Evolutionary conservation across 2,888 invertebrate species (phyloP), one percentile per base, ranked within the genome.

Genomic region (Nasonovia ribisnigri): DNA sequence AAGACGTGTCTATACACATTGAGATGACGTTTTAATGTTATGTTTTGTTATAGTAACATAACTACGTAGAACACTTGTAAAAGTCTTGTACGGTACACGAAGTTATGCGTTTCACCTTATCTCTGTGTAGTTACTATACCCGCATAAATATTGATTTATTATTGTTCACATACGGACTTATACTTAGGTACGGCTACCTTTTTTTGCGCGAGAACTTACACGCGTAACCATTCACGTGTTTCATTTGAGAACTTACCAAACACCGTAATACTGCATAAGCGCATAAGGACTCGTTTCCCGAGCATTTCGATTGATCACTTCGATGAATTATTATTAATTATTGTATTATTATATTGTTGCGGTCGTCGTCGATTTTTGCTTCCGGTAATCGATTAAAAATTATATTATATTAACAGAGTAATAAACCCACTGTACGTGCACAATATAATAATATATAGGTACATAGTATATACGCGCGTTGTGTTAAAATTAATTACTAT

Each of bases 401-500:
- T 6, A 36, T 51, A 46, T 46, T 46, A 51, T 77, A 77, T 77
- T 77, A 36, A 77, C 36, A 77, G 20, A 77, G 20, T 77, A 77
- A 77, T 77, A 77, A 77, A 77, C 77, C 36, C 36, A 36, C 36
- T 36, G 8, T 77, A 36, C 20, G 36, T 36, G 20, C 20, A 36
- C 6, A 57, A 77, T n/a, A 60, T 60, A 60, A 29, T 60, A 60
- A 29, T 8, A 60, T 60, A 29, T 29, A 11, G 8, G 29, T 67
- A 67, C 36, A 36, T 36, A 36, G 77, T 36, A 20, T 36, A 20
- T 42, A 36, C 36, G 6, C 20, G 36, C 20, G 3, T 77, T 24
- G 36, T 36, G 77, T 77, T 77, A 77, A 77, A 77, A 77, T 77
- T 77, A 77, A 77, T 77, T 77, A 77, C 77, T 77, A 36, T 77